Conservation (phyloP, 2,113 vertebrate genomes). For the Neotoma lepida region DNA sequence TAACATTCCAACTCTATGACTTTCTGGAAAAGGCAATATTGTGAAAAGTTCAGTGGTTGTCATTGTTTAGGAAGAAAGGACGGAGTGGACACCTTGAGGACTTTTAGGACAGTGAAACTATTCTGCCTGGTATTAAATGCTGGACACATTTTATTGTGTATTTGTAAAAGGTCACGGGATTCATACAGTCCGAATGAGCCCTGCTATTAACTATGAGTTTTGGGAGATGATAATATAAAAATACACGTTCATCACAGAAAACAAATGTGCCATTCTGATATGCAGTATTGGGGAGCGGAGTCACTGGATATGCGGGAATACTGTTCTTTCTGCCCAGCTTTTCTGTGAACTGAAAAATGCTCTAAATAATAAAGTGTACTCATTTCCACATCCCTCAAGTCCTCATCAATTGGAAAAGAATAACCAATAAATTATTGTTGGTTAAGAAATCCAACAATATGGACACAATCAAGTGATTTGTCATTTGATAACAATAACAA, state of each 20-base stretch:
- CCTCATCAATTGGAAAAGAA: background rate
- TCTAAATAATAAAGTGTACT: background rate
- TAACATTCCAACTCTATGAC: background rate
- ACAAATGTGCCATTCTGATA: background rate
- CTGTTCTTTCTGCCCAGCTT: background rate
- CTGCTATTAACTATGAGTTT: background rate
- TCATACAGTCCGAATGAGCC: background rate
- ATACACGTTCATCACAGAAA: background rate
- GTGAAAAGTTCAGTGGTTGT: background rate
- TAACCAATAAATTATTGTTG: background rate
- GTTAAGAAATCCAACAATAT: background rate
- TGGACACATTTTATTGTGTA: background rate
- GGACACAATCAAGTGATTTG: background rate
- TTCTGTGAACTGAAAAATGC: background rate
- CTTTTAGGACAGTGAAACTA: background rate
- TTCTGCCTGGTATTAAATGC: background rate
- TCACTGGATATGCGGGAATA: background rate
- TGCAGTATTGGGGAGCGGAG: background rate
- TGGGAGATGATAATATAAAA: background rate
- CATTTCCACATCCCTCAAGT: background rate
- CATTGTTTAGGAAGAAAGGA: background rate
- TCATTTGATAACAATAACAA: background rate
- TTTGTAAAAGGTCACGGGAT: background rate
- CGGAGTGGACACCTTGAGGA: background rate
- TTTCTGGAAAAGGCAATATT: background rate